A percentile compares a stretch with the other conserved stretches of the same genome.
Conservation (phyloP, 2,797 vertebrate species). For the Pteropus rufus region DNA sequence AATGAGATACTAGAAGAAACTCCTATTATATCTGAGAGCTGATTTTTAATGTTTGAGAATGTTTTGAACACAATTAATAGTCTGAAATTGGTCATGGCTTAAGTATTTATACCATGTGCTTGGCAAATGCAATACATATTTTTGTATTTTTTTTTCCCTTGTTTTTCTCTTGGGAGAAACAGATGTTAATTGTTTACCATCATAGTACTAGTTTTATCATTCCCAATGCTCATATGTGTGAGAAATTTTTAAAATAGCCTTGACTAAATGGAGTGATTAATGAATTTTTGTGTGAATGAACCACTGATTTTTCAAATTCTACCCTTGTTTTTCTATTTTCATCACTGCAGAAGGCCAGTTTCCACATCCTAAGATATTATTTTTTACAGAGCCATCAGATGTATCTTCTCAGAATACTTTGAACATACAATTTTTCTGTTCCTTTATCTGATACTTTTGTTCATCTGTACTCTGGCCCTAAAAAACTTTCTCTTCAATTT, state of each 20-base stretch:
- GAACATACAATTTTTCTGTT: background rate
- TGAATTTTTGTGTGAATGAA: background rate
- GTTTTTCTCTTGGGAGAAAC: background rate
- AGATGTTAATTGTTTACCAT: background rate
- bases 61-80: background rate
- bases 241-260: background rate
- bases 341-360: background rate
- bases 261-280: background rate
- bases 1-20: background rate
- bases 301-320: background rate
- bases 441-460: background rate
- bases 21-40: background rate
- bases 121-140: background rate
- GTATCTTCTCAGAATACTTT: background rate
- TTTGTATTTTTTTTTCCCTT: background rate
- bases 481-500: background rate
- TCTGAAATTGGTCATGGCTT: background rate
- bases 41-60: background rate
- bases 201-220: background rate
- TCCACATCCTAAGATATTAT: background rate
- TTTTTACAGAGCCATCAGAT: background rate
- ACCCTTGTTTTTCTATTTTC: background rate
- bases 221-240: background rate
- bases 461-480: background rate
- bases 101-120: background rate